Conservation (phyloP, 2,797 vertebrate species). For the Helicolenus hilgendorfi region DNA sequence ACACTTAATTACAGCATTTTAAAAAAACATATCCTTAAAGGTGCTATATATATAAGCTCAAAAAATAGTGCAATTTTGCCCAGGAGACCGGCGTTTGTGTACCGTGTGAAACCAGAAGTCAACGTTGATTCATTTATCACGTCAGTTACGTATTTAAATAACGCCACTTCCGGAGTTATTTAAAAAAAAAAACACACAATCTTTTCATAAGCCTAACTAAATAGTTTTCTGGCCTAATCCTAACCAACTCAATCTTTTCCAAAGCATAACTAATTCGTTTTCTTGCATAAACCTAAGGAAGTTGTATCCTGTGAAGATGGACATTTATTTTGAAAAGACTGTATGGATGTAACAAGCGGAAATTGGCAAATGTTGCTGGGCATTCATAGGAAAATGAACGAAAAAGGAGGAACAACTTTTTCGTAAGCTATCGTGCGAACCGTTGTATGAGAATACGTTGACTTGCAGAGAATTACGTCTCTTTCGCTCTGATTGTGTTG, state of each 20-base stretch:
- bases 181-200: too few species aligned
- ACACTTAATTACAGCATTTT: not conserved
- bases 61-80: fast-evolving
- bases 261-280: not conserved
- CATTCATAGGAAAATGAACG: not conserved
- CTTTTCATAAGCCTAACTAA: not conserved
- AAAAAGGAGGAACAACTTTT: not conserved
- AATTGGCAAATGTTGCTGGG: not conserved
- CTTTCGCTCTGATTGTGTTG: too few species aligned
- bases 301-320: not conserved
- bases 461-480: not conserved
- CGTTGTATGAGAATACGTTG: not conserved
- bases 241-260: not conserved
- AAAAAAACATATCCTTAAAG: not conserved
- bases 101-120: too few species aligned
- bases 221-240: not conserved
- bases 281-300: not conserved
- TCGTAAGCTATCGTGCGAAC: not conserved
- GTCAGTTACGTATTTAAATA: too few species aligned
- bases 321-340: not conserved
- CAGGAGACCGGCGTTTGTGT: too few species aligned
- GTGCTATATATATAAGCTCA: too few species aligned
- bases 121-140: too few species aligned
- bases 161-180: too few species aligned
- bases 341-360: not conserved